Evolutionary conservation across 2,113 vertebrate species (phyloP).

Genomic region (Centropus bengalensis): DNA sequence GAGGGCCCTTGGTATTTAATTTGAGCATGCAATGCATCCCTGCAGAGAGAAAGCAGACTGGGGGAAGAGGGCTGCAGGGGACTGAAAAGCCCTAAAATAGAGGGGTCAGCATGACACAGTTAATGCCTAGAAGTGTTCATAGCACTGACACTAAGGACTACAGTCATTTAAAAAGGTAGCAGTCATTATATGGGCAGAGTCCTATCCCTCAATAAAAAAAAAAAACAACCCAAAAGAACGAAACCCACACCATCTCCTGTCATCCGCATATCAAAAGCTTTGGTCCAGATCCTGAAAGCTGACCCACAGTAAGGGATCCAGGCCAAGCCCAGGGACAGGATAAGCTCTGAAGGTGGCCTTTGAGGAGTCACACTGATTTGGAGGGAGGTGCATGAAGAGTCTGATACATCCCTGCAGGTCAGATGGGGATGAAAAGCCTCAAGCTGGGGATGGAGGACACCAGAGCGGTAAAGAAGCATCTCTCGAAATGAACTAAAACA

Average conservation of each 20-base stretch:
- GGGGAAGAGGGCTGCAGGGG: neutral
- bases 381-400: neutral
- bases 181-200: neutral
- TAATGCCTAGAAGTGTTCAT: neutral
- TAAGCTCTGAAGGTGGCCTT: neutral
- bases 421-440: neutral
- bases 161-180: neutral
- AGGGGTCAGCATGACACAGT: neutral
- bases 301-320: neutral
- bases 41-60: neutral
- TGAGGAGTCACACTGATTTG: neutral
- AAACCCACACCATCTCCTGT: neutral
- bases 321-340: neutral
- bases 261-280: neutral
- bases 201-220: neutral
- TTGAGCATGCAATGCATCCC: neutral
- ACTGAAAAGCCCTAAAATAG: neutral
- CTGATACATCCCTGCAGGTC: neutral
- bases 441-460: neutral
- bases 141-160: neutral
- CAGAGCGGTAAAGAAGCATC: neutral
- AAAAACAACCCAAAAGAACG: too few species aligned
- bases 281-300: neutral
- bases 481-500: neutral
- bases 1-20: neutral